Evolutionary conservation across 2,113 vertebrate genomes (phyloP).

Genomic region (Phaethornis superciliosus): DNA sequence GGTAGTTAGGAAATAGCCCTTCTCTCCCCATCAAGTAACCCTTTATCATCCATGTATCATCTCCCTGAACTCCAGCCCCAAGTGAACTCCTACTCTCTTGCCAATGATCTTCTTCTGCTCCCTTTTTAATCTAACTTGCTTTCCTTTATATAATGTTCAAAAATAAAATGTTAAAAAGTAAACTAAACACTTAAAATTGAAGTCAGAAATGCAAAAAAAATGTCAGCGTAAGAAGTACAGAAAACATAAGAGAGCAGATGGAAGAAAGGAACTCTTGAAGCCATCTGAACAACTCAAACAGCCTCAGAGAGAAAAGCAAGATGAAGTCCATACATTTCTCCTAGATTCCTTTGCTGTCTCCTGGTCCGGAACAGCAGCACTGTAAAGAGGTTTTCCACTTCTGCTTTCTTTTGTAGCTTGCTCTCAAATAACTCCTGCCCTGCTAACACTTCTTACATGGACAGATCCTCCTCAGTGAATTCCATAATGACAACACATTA

Average conservation of each 20-base stretch:
- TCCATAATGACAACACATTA: background rate
- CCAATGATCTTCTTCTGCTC: background rate
- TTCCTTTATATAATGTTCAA: background rate
- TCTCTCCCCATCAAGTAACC: background rate
- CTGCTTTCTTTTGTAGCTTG: background rate
- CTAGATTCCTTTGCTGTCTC: background rate
- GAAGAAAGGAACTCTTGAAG: background rate
- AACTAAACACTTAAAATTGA: background rate
- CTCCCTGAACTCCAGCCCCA: background rate
- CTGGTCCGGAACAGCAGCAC: background rate
- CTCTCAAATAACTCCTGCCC: background rate
- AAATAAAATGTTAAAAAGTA: background rate
- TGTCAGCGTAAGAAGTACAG: background rate
- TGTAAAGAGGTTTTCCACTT: background rate
- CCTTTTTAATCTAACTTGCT: background rate
- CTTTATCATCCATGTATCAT: background rate
- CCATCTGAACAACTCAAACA: background rate
- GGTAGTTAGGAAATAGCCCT: background rate
- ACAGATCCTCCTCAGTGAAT: background rate
- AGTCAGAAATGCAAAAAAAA: background rate
- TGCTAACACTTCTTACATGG: background rate
- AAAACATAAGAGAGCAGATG: background rate
- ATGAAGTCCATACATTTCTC: background rate
- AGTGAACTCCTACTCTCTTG: background rate
- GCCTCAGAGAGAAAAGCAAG: background rate